Percentiles rank a stretch among this genome's conserved stretches.
These are phyloP conservation scores for Glyphotaelius pellucidus DNA, from an alignment of 2,888 invertebrate species.

Conservation along the genomic window DNA sequence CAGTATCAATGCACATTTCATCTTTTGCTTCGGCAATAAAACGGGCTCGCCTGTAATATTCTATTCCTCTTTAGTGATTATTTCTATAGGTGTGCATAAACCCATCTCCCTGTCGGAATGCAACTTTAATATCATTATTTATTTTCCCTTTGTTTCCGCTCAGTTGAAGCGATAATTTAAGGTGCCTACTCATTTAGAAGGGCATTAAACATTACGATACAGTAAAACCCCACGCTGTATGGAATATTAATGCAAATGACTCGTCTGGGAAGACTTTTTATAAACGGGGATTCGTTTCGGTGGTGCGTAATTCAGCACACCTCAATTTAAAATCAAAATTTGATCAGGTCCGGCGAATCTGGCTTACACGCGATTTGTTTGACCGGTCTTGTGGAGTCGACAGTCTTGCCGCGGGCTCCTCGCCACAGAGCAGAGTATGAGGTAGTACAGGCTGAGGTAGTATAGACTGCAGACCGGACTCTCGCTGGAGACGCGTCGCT, in stretches of 20 bases:
- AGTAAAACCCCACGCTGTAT: not conserved
- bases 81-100: not conserved
- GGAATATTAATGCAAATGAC: not conserved
- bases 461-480: not conserved
- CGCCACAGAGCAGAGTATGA: not conserved
- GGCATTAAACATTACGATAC: slow-evolving; percentile 4
- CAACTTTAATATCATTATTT: slow-evolving; percentile 2
- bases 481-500: not conserved
- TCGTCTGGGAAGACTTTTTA: slow-evolving; percentile 7
- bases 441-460: too few species aligned
- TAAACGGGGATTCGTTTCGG: not conserved
- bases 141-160: slow-evolving; percentile 17
- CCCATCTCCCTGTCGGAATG: not conserved
- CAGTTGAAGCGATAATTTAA: not conserved
- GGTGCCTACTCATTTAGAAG: not conserved
- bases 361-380: slow-evolving; percentile 2
- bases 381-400: not conserved
- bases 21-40: not conserved
- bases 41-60: not conserved
- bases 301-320: slow-evolving; percentile 12
- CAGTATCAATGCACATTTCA: slow-evolving; percentile 26
- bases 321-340: slow-evolving; percentile 12
- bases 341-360: not conserved
- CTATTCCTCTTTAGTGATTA: not conserved
- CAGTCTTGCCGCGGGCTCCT: not conserved